Conservation (phyloP, 2,113 vertebrate species). For the Poeciliopsis retropinna region DNA sequence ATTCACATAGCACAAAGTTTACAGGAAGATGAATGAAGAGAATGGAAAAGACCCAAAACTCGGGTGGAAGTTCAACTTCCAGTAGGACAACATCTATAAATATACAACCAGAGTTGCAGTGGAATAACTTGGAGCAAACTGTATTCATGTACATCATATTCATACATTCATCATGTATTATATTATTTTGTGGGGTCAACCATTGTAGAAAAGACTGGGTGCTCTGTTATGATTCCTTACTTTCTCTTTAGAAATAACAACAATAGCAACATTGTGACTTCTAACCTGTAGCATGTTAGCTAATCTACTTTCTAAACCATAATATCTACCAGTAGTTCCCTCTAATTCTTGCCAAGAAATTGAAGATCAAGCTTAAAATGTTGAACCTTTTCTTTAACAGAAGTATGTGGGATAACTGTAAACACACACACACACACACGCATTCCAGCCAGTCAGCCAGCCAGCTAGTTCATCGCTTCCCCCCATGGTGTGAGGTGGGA, state of each 20-base stretch:
- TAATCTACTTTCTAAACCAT: not conserved
- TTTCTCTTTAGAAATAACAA: not conserved
- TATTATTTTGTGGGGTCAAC: too few species aligned
- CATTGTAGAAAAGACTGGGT: too few species aligned
- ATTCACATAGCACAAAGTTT: too few species aligned
- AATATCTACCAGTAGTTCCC: not conserved
- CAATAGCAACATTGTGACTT: not conserved
- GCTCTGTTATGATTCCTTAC: not conserved
- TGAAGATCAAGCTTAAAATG: not conserved
- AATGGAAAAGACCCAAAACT: too few species aligned
- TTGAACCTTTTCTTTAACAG: conserved; percentile 9
- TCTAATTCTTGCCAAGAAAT: not conserved
- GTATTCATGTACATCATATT: too few species aligned
- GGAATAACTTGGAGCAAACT: too few species aligned
- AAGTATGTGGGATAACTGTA: conserved; percentile 20
- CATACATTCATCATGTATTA: too few species aligned
- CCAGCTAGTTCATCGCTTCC: conserved; percentile 83
- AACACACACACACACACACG: conserved; percentile 13
- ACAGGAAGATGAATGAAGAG: too few species aligned
- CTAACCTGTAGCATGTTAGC: not conserved
- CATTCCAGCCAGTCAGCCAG: conserved; percentile 39
- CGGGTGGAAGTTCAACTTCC: too few species aligned
- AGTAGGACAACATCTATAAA: too few species aligned
- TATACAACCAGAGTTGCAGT: too few species aligned
- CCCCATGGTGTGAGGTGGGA: conserved; percentile 80